These are phyloP conservation scores for Globodera ellingtonae DNA, from an alignment of 1,140 invertebrate genomes.

Conservation along the genomic window DNA sequence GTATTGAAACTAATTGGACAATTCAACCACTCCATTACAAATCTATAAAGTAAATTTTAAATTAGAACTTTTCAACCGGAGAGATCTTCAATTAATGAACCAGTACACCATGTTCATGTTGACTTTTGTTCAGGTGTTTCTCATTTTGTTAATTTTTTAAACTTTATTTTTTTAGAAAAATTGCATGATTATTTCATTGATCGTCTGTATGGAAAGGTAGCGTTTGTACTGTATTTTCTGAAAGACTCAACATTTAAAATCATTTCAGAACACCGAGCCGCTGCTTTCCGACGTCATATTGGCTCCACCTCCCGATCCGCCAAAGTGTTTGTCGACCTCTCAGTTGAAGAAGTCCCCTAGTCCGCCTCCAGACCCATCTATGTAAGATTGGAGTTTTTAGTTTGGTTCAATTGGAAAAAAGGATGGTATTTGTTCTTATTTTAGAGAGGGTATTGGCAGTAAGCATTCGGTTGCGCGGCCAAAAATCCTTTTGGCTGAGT, in stretches of 20 bases:
- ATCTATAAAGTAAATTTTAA: background rate
- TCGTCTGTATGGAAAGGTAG: constrained; percentile 22
- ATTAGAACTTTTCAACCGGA: constrained; percentile 36
- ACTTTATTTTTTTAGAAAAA: constrained; percentile 19
- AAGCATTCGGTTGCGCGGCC: background rate
- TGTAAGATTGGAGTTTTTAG: background rate
- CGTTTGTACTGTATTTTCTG: background rate
- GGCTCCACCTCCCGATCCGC: constrained; percentile 35
- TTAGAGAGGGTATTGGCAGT: background rate
- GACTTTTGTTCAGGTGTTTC: constrained; percentile 28
- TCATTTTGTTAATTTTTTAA: background rate
- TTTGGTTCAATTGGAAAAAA: background rate
- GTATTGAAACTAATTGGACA: background rate
- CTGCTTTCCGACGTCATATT: constrained; percentile 14
- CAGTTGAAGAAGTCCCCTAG: background rate
- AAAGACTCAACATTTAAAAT: background rate
- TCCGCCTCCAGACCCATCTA: background rate
- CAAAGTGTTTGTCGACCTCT: constrained; percentile 18
- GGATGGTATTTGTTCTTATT: background rate
- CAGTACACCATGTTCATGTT: constrained; percentile 26
- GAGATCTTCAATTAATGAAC: background rate
- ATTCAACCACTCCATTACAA: background rate
- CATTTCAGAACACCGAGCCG: background rate
- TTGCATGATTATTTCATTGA: constrained; percentile 34
- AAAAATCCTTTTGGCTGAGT: background rate